Conservation (phyloP, 1,140 invertebrate species). For the Eueides isabella region DNA sequence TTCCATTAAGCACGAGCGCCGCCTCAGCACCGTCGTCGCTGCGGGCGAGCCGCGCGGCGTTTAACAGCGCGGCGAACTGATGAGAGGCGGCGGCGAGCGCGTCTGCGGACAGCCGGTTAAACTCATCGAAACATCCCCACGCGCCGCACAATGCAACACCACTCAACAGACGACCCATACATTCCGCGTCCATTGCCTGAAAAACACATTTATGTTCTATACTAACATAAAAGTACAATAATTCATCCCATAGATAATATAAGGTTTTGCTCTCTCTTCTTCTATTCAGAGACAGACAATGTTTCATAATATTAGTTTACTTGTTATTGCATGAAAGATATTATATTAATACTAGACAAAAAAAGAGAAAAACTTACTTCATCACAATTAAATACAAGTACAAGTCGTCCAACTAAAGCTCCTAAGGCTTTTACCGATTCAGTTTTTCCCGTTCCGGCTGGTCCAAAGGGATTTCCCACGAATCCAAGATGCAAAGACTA, state of each 20-base stretch:
- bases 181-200: slow-evolving; percentile 95
- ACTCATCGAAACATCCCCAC: slow-evolving; percentile 99
- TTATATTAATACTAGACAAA: too few relatives aligned
- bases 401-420: slow-evolving; percentile 93
- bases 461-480: slow-evolving; percentile 99
- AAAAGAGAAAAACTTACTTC: slow-evolving; percentile 85
- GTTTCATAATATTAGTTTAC: too few relatives aligned
- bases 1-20: slow-evolving; percentile 83
- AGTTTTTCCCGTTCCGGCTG: slow-evolving; percentile 98
- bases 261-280: too few relatives aligned
- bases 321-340: too few relatives aligned
- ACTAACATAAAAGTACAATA: too few relatives aligned
- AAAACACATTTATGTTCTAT: not conserved
- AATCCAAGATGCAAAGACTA: slow-evolving; percentile 96
- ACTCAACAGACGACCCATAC: slow-evolving; percentile 95
- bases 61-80: slow-evolving; percentile 87
- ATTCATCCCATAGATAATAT: too few relatives aligned
- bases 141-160: slow-evolving; percentile 97
- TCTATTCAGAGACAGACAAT: too few relatives aligned
- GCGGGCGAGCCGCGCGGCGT: not conserved
- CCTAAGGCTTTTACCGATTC: slow-evolving; percentile 98
- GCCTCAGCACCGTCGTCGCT: not conserved
- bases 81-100: slow-evolving; percentile 94
- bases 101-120: slow-evolving; percentile 96
- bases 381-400: slow-evolving; percentile 99